These are phyloP conservation scores for Drosophila melanosoma DNA, from an alignment of 2,888 invertebrate genomes.

Conservation along the genomic window DNA sequence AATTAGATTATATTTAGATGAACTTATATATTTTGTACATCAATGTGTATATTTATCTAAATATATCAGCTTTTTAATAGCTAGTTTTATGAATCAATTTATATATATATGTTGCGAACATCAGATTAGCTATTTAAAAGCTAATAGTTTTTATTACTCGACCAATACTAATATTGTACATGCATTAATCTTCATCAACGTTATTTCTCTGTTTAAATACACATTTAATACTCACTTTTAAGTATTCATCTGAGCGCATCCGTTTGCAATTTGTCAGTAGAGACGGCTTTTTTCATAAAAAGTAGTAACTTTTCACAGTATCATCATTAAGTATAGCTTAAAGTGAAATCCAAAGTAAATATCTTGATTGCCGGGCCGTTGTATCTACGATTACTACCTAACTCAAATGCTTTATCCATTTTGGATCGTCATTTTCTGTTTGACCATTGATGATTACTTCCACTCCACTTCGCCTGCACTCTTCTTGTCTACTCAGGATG, in stretches of 20 bases:
- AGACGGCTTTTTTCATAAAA: constrained; percentile 1
- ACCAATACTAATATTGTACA: neutral
- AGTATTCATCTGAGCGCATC: constrained; percentile 1
- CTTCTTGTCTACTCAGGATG: neutral
- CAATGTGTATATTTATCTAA: neutral
- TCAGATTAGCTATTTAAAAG: neutral
- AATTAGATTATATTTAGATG: neutral
- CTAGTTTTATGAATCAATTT: neutral
- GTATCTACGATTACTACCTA: constrained; percentile 12
- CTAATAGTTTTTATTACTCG: neutral
- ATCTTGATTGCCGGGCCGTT: constrained; percentile 49
- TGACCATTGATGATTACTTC: constrained; percentile 54
- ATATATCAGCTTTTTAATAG: neutral
- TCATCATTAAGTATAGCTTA: constrained; percentile 18
- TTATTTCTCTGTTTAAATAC: neutral
- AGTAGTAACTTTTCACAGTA: constrained; percentile 2
- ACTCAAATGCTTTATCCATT: constrained; percentile 33
- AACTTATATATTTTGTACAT: neutral
- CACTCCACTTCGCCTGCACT: neutral
- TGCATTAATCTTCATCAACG: constrained; percentile 7
- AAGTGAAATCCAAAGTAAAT: constrained; percentile 50
- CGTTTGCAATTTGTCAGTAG: constrained; percentile 13
- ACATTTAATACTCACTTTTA: constrained; percentile 5
- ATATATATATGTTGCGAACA: neutral
- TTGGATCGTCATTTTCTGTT: constrained; percentile 36